A percentile compares a stretch with the other conserved stretches of the same genome.
Conservation (phyloP, 2,113 vertebrate genomes). For the Chinchilla lanigera region DNA sequence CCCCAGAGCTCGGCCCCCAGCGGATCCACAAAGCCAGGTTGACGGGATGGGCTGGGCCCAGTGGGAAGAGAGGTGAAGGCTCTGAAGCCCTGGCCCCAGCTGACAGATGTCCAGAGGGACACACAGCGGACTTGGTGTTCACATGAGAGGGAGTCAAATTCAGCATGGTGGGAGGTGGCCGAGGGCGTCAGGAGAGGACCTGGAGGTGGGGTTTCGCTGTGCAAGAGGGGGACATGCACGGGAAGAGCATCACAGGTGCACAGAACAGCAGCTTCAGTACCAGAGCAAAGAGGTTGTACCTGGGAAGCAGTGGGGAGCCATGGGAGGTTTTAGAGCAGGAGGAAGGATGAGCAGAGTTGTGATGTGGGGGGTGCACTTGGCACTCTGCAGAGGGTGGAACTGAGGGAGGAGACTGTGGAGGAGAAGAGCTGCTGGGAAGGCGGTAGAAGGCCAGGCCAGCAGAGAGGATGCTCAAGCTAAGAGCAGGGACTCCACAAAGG, state of each 20-base stretch:
- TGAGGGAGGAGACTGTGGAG: neutral
- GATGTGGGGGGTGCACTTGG: neutral
- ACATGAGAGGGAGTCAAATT: neutral
- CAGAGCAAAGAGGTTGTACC: neutral
- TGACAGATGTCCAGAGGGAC: neutral
- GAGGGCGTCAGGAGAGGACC: neutral
- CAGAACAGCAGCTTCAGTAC: neutral
- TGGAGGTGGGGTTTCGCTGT: neutral
- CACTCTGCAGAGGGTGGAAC: neutral
- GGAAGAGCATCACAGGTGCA: neutral
- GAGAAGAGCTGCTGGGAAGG: neutral
- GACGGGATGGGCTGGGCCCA: neutral
- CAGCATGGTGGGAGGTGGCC: neutral
- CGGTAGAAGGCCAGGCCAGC: neutral
- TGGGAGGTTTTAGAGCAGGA: neutral
- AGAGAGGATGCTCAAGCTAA: neutral
- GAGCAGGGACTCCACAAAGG: neutral
- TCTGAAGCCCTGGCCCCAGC: neutral
- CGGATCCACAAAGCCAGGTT: neutral
- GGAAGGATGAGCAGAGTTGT: neutral
- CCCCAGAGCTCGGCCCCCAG: neutral
- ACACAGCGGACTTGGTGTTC: fast-evolving
- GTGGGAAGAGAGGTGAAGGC: fast-evolving
- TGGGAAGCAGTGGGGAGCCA: neutral
- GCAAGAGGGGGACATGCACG: neutral